These are phyloP conservation scores for Aplysina aerophoba DNA, from an alignment of 37 sponge, comb jelly and placozoan genomes.

Conservation along the genomic window DNA sequence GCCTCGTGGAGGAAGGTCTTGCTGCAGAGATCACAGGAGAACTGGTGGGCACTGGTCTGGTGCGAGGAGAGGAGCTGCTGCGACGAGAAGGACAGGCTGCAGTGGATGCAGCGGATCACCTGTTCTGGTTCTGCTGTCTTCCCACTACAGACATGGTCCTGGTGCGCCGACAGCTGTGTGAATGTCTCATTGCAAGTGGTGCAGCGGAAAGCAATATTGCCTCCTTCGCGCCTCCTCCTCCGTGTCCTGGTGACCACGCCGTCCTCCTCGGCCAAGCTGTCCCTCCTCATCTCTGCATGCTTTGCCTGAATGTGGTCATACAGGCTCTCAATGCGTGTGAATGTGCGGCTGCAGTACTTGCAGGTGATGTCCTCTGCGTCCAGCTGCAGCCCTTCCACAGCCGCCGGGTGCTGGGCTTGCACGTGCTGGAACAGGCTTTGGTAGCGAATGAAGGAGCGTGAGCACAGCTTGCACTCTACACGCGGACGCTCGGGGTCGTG, in stretches of 20 bases:
- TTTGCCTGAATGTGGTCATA: background rate
- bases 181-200: background rate
- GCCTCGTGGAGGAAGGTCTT: conserved; percentile 67
- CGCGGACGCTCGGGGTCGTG: conserved; percentile 68
- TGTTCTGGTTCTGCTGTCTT: background rate
- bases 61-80: conserved; percentile 41
- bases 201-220: conserved; percentile 1
- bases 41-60: conserved; percentile 40
- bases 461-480: conserved; percentile 54
- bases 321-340: no score
- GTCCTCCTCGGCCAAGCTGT: no score
- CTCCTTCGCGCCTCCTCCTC: conserved; percentile 1
- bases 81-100: conserved; percentile 26
- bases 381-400: background rate
- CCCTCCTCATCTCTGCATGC: conserved; percentile 42
- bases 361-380: background rate
- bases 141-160: background rate
- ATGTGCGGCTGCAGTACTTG: no score
- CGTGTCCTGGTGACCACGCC: no score
- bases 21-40: conserved; percentile 68
- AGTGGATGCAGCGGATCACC: conserved; percentile 30
- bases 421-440: conserved; percentile 17
- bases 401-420: background rate
- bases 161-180: background rate
- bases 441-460: conserved; percentile 51